Base-by-base conservation (phyloP, 2,888 invertebrate species). In the Nesidiocoris tenuis region DNA sequence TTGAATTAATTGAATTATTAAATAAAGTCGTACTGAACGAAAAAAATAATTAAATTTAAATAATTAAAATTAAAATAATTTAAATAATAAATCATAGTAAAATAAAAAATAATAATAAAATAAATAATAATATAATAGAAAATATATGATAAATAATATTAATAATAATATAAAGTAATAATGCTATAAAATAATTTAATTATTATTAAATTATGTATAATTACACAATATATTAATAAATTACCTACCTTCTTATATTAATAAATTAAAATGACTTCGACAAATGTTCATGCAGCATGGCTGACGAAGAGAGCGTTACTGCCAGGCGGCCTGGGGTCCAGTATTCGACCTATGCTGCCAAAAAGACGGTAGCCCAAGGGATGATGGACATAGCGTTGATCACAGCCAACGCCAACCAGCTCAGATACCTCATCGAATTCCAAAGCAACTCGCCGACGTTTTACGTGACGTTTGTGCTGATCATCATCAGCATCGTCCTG, bases 361-460 rank as follows among this genome's bases (percentile, higher is more conserved):
- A 94, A 83, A 95, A 95, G 83, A 94, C 93, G 17, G 85, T 95
- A 25, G 94, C 95, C 0, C 94, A 95, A 82, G 95, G 95, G 2
- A 94, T 95, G 94, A 93, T 95, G 93, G 95, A 95, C 83, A 85
- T 95, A 79, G 95, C 95, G 0, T 85, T 95, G 24, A 87, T 95
- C 61, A 93, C 94, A 0, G 94, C 95, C 0, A 95, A 95, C 84
- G 94, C 94, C 2, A 94, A 94, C 85, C 95, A 95, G 82, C 86
- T 95, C 76, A 88, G 94, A 80, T 94, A 94, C 83, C 91, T 95
- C 25, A 83, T 94, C 68, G 92, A 92, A 82, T 80, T 78, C 59
- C 76, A 79, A 23, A 72, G 75, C 0, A 61, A 75, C 17, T 70
- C 78, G 0, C 64, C 75, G 12, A 74, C 77, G 0, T 80, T 79